Conservation (phyloP, 2,888 invertebrate species). For the Prostheceraeus crozeri region DNA sequence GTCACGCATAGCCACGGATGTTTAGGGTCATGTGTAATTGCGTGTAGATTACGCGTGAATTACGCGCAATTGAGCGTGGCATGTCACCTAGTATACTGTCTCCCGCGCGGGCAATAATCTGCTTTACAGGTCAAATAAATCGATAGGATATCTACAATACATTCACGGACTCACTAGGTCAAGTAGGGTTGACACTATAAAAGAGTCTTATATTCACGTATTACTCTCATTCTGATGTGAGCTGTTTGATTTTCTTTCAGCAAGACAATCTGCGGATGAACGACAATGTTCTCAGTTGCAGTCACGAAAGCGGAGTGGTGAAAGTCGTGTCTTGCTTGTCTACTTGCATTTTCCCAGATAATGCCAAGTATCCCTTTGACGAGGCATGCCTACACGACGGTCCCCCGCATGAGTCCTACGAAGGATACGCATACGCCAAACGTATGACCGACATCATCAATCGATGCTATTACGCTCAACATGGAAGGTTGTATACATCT, state of each 20-base stretch:
- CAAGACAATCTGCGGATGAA: constrained; percentile 76
- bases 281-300: constrained; percentile 79
- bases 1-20: too few species aligned
- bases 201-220: too few species aligned
- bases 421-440: constrained; percentile 95
- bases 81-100: too few species aligned
- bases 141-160: too few species aligned
- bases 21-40: too few species aligned
- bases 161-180: too few species aligned
- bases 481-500: constrained; percentile 75
- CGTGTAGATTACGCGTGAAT: too few species aligned
- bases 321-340: constrained; percentile 98
- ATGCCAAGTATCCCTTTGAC: constrained; percentile 90
- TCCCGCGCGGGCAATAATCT: too few species aligned
- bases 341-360: constrained; percentile 96
- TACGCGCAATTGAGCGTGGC: too few species aligned
- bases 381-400: constrained; percentile 98
- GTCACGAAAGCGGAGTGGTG: constrained; percentile 67
- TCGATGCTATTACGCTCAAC: constrained; percentile 66
- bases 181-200: too few species aligned
- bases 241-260: constrained; percentile 49
- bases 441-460: constrained; percentile 88
- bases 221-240: too few species aligned
- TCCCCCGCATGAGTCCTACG: constrained; percentile 91
- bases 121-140: too few species aligned